Evolutionary conservation across 2,113 vertebrate genomes (phyloP).

Genomic region (Emberiza fucata): DNA sequence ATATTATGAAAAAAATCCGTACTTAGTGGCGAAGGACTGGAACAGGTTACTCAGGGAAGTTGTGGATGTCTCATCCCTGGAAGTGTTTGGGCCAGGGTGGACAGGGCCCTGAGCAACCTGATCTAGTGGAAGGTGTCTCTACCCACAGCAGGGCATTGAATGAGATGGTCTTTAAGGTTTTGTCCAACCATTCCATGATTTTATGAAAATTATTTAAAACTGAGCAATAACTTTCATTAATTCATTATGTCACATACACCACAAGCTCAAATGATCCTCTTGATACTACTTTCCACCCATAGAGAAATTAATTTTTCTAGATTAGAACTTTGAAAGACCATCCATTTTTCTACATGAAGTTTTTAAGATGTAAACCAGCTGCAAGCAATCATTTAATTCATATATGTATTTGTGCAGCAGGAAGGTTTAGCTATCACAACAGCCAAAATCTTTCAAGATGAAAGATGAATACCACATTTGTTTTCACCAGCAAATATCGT

Average conservation of each 20-base stretch:
- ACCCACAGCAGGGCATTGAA: accelerated
- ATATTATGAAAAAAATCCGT: background rate
- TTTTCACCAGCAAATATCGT: background rate
- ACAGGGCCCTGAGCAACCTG: background rate
- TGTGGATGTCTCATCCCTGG: background rate
- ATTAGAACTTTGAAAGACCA: background rate
- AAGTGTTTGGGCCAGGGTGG: background rate
- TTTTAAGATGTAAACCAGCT: background rate
- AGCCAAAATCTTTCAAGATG: background rate
- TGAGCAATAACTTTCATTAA: background rate
- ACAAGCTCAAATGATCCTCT: background rate
- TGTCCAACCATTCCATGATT: background rate
- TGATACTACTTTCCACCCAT: background rate
- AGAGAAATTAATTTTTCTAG: background rate
- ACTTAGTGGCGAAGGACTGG: background rate
- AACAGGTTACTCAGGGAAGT: background rate
- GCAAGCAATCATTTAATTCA: background rate
- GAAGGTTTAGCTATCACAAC: background rate
- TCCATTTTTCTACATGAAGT: background rate
- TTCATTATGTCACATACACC: background rate
- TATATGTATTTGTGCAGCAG: background rate
- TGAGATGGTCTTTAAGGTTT: background rate
- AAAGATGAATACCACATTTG: background rate
- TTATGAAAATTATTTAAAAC: background rate
- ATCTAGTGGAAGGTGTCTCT: background rate